Evolutionary conservation across 2,113 vertebrate species (phyloP).

Genomic region (Oreochromis spilurus): DNA sequence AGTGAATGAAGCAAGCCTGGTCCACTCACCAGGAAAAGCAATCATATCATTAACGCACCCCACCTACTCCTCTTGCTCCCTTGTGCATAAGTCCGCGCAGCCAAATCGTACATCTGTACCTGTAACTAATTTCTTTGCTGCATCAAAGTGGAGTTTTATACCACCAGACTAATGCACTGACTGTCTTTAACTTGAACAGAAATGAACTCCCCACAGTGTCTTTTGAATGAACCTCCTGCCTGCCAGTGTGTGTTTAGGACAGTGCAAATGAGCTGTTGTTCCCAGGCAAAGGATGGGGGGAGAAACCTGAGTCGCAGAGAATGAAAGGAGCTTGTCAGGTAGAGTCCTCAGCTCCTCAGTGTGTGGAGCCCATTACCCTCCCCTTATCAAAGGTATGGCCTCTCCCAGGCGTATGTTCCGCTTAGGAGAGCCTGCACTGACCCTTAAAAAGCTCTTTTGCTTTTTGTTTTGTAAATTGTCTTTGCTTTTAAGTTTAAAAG

Average conservation of each 20-base stretch:
- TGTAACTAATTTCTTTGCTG: conserved; percentile 8
- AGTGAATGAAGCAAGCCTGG: background rate
- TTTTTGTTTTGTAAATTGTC: conserved; percentile 83
- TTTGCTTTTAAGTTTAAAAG: conserved; percentile 81
- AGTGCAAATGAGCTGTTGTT: conserved; percentile 69
- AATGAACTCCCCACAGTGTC: conserved; percentile 16
- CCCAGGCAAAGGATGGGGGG: conserved; percentile 44
- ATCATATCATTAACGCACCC: conserved; percentile 18
- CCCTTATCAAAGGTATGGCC: conserved; percentile 74
- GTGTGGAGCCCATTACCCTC: conserved; percentile 67
- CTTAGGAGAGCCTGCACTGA: conserved; percentile 76
- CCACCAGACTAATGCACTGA: background rate
- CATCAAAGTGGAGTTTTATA: background rate
- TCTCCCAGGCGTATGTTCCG: conserved; percentile 77
- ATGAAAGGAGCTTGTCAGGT: conserved; percentile 77
- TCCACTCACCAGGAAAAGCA: conserved; percentile 5
- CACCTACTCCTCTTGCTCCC: background rate
- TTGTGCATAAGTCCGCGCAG: background rate
- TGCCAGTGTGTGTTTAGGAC: conserved; percentile 39
- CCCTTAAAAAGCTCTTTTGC: conserved; percentile 77
- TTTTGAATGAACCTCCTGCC: conserved; percentile 23
- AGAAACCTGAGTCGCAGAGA: conserved; percentile 72
- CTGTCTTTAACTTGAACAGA: background rate
- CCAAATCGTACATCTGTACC: background rate
- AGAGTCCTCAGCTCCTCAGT: conserved; percentile 58